phyloP scores from a whole-genome alignment of 2,113 vertebrate species.

The Oceanodroma tethys region DNA sequence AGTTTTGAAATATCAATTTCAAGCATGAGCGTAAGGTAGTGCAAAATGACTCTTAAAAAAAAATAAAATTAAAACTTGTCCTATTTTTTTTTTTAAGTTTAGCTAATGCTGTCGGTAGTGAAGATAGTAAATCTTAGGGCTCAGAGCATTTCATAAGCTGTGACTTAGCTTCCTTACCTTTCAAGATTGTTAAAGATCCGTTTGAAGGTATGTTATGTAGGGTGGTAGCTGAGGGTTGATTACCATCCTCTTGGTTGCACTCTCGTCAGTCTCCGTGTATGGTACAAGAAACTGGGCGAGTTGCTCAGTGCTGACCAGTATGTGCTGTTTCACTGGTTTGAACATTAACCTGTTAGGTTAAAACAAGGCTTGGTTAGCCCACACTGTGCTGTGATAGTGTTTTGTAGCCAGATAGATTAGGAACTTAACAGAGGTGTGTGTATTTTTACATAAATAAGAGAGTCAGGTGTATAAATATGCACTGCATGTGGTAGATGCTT shows the following conservation, averaged over 20 bases:
- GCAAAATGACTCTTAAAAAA: not conserved
- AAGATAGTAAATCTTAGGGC: not conserved
- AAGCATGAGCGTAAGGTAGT: not conserved
- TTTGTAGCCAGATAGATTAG: not conserved
- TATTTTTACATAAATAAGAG: not conserved
- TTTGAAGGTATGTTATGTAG: not conserved
- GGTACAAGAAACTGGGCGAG: not conserved
- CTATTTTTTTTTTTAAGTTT: not conserved
- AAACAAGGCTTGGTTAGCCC: not conserved
- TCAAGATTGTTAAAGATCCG: not conserved
- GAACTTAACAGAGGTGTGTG: not conserved
- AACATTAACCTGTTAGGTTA: not conserved
- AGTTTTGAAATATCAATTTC: not conserved
- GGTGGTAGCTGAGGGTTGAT: not conserved
- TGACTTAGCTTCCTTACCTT: not conserved
- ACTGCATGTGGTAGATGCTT: not conserved
- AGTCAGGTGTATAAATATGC: not conserved
- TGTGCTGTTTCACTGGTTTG: fast-evolving
- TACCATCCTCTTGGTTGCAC: not conserved
- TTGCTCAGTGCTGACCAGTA: not conserved
- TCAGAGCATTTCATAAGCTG: not conserved
- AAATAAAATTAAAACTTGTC: not conserved
- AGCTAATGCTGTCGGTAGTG: not conserved
- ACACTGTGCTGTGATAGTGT: not conserved
- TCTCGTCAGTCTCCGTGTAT: not conserved